Percentiles rank a stretch among this genome's conserved stretches.
These are phyloP conservation scores for Esox masquinongy DNA, from an alignment of 2,797 vertebrate species.

Conservation along the genomic window DNA sequence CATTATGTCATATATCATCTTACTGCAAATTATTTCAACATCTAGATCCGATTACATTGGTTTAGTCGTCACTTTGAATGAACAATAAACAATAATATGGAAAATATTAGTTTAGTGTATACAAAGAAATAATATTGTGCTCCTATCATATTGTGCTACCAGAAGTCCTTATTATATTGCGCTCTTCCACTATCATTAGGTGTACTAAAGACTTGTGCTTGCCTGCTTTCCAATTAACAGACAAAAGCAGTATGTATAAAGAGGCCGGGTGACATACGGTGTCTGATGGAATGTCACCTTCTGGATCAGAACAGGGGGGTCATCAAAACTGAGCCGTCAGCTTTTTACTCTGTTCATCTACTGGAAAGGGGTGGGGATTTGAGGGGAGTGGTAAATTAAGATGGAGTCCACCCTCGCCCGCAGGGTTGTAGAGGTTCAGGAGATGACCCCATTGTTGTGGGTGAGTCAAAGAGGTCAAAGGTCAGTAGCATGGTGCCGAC, in stretches of 20 bases:
- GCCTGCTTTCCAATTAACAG: not conserved
- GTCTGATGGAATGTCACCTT: not conserved
- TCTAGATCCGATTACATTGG: too few relatives aligned
- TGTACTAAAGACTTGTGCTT: not conserved
- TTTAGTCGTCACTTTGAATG: too few relatives aligned
- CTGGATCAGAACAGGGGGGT: not conserved
- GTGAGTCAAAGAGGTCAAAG: not conserved
- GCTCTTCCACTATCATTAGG: not conserved
- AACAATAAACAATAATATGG: too few relatives aligned
- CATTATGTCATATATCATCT: too few relatives aligned
- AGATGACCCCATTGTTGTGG: not conserved
- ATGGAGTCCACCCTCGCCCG: not conserved
- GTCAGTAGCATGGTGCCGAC: not conserved
- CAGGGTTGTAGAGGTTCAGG: not conserved
- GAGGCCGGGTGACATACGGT: not conserved
- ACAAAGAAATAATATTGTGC: too few relatives aligned
- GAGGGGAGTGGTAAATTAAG: not conserved
- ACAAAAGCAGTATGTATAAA: not conserved
- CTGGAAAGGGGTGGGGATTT: not conserved
- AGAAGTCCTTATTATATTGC: too few relatives aligned
- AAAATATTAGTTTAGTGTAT: too few relatives aligned
- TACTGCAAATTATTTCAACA: too few relatives aligned
- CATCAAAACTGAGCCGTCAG: not conserved
- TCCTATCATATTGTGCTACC: too few relatives aligned
- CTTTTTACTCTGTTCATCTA: not conserved